phyloP scores from a whole-genome alignment of 1,140 invertebrate species.

The Aphelenchoides avenae region DNA sequence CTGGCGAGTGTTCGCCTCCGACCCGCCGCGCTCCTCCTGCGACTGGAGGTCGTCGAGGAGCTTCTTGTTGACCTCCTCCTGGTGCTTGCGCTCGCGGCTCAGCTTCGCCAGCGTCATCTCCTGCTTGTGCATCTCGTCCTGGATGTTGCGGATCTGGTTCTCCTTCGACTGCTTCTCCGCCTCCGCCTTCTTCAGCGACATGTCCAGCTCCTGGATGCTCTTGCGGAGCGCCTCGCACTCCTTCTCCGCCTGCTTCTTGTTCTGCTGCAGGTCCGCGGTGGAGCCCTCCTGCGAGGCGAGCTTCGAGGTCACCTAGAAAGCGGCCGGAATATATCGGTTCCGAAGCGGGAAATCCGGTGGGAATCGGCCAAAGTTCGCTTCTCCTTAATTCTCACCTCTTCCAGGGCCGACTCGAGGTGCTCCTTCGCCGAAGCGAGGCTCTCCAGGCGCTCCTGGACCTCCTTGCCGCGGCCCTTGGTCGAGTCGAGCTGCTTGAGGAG shows the following conservation, averaged over 20 bases:
- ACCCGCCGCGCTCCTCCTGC: conserved; percentile 96
- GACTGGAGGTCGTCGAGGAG: conserved; percentile 91
- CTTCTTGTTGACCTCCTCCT: conserved; percentile 81
- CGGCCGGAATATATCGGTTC: too few relatives aligned
- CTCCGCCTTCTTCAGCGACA: conserved; percentile 63
- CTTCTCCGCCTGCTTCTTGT: conserved; percentile 46
- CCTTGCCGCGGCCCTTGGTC: conserved; percentile 15
- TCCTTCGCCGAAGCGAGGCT: conserved; percentile 26
- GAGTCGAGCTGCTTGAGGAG: conserved; percentile 32
- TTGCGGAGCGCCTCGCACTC: conserved; percentile 53
- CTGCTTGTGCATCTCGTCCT: conserved; percentile 97
- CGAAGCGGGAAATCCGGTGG: too few relatives aligned
- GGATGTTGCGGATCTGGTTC: conserved; percentile 84
- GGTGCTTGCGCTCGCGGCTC: conserved; percentile 95
- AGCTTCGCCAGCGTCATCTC: conserved; percentile 98
- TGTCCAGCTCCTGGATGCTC: conserved; percentile 59
- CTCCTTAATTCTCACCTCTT: too few relatives aligned
- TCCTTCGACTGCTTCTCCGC: conserved; percentile 95
- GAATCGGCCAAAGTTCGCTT: too few relatives aligned
- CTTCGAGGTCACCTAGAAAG: conserved; percentile 24
- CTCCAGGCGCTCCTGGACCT: conserved; percentile 35
- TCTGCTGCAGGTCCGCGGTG: conserved; percentile 35
- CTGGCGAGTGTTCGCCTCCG: conserved; percentile 93
- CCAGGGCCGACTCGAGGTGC: conserved; percentile 14
- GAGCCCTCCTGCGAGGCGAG: conserved; percentile 45